These are phyloP conservation scores for Propithecus coquereli DNA, from an alignment of 2,113 vertebrate species.

Conservation along the genomic window DNA sequence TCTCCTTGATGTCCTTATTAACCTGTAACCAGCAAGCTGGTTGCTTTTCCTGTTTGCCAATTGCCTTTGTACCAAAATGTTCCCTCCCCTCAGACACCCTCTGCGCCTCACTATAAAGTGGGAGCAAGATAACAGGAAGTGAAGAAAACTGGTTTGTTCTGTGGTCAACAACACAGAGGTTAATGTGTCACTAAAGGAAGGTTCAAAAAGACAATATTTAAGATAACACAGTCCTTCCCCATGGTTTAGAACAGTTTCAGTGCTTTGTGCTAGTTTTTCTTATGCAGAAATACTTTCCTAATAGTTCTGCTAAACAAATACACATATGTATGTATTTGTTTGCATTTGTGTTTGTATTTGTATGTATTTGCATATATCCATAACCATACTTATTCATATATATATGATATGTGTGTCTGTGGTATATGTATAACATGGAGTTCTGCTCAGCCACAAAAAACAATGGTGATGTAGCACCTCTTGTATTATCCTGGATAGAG, in stretches of 20 bases:
- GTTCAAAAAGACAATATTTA: conserved; percentile 39
- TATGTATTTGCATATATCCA: neutral
- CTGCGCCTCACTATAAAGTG: conserved; percentile 28
- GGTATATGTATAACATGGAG: neutral
- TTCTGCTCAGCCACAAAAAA: no score
- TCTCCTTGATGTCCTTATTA: conserved; percentile 31
- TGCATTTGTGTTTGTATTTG: neutral
- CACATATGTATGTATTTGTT: neutral
- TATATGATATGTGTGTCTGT: neutral
- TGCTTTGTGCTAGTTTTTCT: neutral
- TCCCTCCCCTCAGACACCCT: conserved; percentile 38
- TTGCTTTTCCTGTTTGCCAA: conserved; percentile 67
- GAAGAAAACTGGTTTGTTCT: conserved; percentile 52
- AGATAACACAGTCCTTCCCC: conserved; percentile 33
- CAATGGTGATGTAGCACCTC: no score
- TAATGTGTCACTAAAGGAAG: conserved; percentile 56
- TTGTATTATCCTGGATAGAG: no score
- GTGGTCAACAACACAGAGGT: conserved; percentile 45
- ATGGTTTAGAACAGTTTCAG: neutral
- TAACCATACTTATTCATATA: neutral
- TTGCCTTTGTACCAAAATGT: conserved; percentile 48
- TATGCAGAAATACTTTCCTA: neutral
- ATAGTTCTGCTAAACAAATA: neutral
- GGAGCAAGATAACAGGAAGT: conserved; percentile 65
- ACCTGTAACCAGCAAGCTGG: conserved; percentile 38